phyloP scores from a whole-genome alignment of 2,797 vertebrate genomes.

The Aplochiton taeniatus region DNA sequence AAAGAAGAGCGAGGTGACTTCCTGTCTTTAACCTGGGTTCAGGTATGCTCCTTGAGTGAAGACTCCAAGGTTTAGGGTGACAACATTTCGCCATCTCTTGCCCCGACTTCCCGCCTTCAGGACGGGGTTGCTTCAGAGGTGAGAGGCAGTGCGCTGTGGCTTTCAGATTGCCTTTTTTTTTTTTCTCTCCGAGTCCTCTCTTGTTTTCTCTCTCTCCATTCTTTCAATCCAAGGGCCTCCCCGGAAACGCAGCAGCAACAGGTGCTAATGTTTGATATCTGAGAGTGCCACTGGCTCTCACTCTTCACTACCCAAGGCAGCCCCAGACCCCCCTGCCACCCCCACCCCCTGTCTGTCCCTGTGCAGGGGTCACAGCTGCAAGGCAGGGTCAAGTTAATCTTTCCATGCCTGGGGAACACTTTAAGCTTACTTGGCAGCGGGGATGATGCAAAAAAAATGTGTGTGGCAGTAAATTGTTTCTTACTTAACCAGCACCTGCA shows the following conservation, averaged over 20 bases:
- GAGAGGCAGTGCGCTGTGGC: constrained; percentile 17
- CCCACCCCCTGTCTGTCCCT: constrained; percentile 8
- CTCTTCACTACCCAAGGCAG: not conserved
- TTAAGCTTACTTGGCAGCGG: constrained; percentile 17
- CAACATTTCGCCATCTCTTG: too few species aligned
- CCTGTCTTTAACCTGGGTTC: too few species aligned
- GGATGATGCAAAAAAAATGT: not conserved
- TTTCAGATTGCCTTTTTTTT: constrained; percentile 5
- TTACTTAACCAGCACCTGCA: too few species aligned
- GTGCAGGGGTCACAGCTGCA: constrained; percentile 14
- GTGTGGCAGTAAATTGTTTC: too few species aligned
- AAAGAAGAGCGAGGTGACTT: too few species aligned
- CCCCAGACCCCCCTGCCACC: constrained; percentile 4
- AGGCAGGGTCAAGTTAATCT: constrained; percentile 11
- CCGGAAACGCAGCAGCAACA: constrained; percentile 46
- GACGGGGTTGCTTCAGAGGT: not conserved
- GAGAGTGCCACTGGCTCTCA: constrained; percentile 42
- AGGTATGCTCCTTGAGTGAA: too few species aligned
- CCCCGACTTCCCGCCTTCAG: too few species aligned
- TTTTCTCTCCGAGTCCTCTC: constrained; percentile 35
- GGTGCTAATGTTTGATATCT: constrained; percentile 67
- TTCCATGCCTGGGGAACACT: constrained; percentile 56
- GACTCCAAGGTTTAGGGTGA: too few species aligned
- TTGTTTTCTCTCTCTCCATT: not conserved
- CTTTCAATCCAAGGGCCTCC: constrained; percentile 22